Conservation (phyloP, 2,797 vertebrate species). For the Champsocephalus gunnari region DNA sequence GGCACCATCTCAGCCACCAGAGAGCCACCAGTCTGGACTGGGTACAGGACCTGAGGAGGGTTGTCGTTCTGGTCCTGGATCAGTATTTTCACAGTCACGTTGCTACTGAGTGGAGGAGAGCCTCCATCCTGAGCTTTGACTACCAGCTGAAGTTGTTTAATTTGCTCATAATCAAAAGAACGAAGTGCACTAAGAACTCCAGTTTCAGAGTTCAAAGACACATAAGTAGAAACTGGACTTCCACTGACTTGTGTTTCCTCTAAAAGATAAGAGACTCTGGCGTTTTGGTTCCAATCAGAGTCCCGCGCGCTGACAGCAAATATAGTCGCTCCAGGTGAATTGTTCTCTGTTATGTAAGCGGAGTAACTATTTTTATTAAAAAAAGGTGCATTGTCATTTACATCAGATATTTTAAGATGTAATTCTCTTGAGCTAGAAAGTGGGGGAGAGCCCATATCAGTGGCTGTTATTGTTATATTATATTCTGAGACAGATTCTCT, state of each 20-base stretch:
- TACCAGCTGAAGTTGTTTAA: constrained; percentile 24
- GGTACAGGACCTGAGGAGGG: no score
- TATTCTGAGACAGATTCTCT: constrained; percentile 62
- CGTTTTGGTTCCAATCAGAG: constrained; percentile 79
- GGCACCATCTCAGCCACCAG: constrained; percentile 87
- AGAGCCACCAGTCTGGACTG: constrained; percentile 76
- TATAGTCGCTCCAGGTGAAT: constrained; percentile 76
- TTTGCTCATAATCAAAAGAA: constrained; percentile 84
- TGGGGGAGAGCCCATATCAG: background rate
- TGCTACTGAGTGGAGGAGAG: background rate
- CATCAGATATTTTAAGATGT: no score
- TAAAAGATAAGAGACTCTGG: constrained; percentile 62
- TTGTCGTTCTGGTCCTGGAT: no score
- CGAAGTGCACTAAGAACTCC: constrained; percentile 71
- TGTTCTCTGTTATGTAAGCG: constrained; percentile 29
- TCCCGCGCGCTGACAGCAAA: constrained; percentile 73
- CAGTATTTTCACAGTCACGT: no score
- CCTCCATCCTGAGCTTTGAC: background rate
- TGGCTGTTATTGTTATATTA: background rate
- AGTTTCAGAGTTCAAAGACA: constrained; percentile 73
- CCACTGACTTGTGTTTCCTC: constrained; percentile 38
- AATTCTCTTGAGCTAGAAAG: background rate
- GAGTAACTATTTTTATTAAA: no score
- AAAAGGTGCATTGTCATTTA: no score
- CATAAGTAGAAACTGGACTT: constrained; percentile 30